Conservation (phyloP, 2,113 vertebrate genomes). For the Lutjanus erythropterus region DNA sequence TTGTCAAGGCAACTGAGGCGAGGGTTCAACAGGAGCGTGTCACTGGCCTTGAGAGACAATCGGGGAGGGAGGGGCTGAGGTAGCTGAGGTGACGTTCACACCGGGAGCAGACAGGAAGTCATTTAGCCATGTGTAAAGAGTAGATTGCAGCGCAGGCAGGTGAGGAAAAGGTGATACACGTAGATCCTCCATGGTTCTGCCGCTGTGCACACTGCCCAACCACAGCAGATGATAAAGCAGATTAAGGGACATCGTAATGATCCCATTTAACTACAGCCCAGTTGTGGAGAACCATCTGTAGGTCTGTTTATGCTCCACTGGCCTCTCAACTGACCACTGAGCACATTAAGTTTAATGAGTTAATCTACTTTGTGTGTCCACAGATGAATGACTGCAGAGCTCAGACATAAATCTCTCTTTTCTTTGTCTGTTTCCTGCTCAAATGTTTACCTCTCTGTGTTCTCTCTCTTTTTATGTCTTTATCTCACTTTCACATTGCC, state of each 20-base stretch:
- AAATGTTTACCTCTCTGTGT: conserved; percentile 14
- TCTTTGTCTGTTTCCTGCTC: not conserved
- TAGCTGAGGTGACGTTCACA: conserved; percentile 24
- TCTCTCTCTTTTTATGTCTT: not conserved
- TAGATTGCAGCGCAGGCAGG: conserved; percentile 1
- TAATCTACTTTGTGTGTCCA: conserved; percentile 66
- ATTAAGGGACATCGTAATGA: conserved; percentile 21
- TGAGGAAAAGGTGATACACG: not conserved
- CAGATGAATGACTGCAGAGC: conserved; percentile 53
- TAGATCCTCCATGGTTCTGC: not conserved
- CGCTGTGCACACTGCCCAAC: conserved; percentile 7
- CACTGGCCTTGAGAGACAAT: conserved; percentile 73
- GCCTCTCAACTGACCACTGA: conserved; percentile 66
- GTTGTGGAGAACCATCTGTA: conserved; percentile 42
- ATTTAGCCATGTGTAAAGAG: conserved; percentile 2
- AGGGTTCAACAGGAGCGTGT: conserved; percentile 75
- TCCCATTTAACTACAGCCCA: conserved; percentile 51
- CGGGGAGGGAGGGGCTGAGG: conserved; percentile 51
- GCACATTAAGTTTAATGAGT: conserved; percentile 72
- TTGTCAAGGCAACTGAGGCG: conserved; percentile 83
- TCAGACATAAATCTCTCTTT: conserved; percentile 33
- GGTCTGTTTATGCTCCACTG: conserved; percentile 53
- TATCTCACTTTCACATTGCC: conserved; percentile 3
- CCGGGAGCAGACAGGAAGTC: conserved; percentile 24
- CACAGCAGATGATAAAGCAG: conserved; percentile 28